phyloP scores from a whole-genome alignment of 1,140 invertebrate genomes.

The Lysiphlebus fabarum region DNA sequence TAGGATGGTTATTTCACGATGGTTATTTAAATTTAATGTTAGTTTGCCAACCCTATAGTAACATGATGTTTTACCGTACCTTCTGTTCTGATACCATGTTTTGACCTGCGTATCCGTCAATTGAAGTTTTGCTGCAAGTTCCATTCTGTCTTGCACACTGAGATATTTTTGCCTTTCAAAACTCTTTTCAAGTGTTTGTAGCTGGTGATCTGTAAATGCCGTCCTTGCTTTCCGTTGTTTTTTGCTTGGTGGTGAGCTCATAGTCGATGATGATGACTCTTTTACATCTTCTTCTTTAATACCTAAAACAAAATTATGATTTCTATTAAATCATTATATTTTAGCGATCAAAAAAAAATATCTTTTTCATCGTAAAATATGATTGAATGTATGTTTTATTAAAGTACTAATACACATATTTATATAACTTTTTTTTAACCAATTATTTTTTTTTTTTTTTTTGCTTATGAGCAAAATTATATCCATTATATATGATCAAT shows the following conservation, averaged over 20 bases:
- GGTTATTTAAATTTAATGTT: too few relatives aligned
- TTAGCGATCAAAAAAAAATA: neutral
- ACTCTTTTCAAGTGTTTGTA: slow-evolving; percentile 94
- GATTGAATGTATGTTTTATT: neutral
- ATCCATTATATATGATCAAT: too few relatives aligned
- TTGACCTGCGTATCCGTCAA: slow-evolving; percentile 98
- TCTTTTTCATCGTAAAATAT: slow-evolving; percentile 11
- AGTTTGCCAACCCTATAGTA: too few relatives aligned
- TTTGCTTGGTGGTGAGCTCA: slow-evolving; percentile 67
- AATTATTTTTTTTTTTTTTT: slow-evolving; percentile 36
- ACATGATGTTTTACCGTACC: slow-evolving; percentile 64
- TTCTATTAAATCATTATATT: neutral
- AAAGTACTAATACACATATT: neutral
- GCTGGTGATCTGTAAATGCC: slow-evolving; percentile 97
- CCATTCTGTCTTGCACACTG: slow-evolving; percentile 97
- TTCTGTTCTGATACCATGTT: slow-evolving; percentile 98
- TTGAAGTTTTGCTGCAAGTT: slow-evolving; percentile 92
- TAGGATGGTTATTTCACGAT: too few relatives aligned
- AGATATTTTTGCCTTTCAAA: slow-evolving; percentile 99
- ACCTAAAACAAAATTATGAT: slow-evolving; percentile 34
- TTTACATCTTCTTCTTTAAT: slow-evolving; percentile 52
- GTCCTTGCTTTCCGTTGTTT: slow-evolving; percentile 97
- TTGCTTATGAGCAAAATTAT: slow-evolving; percentile 23
- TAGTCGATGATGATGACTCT: slow-evolving; percentile 53
- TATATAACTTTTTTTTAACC: neutral